Evolutionary conservation across 2,113 vertebrate genomes (phyloP).

Genomic region (Labeo catla): DNA sequence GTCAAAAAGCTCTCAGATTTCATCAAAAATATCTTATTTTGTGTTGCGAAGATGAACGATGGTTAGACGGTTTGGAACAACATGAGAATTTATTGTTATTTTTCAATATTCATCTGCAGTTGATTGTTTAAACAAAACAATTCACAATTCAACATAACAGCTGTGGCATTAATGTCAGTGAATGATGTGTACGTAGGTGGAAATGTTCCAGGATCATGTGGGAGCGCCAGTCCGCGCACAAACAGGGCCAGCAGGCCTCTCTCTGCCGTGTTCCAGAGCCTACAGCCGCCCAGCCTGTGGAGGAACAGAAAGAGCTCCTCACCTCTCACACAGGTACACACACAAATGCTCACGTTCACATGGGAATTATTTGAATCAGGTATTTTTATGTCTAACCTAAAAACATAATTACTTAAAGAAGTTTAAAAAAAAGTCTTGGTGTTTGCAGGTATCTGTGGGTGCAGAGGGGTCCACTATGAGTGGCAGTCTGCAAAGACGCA

Average conservation of each 20-base stretch:
- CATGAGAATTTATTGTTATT: neutral
- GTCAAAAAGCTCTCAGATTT: no score
- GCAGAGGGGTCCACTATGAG: slow-evolving; percentile 87
- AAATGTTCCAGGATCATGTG: slow-evolving; percentile 65
- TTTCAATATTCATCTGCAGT: neutral
- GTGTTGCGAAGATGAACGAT: no score
- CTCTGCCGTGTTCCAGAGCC: slow-evolving; percentile 92
- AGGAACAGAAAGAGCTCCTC: slow-evolving; percentile 88
- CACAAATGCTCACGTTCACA: neutral
- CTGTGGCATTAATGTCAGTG: slow-evolving; percentile 18
- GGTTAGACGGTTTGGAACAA: no score
- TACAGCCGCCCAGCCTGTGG: slow-evolving; percentile 89
- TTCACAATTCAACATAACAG: neutral
- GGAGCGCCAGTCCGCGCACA: slow-evolving; percentile 75
- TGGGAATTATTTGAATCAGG: neutral
- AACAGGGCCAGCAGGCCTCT: slow-evolving; percentile 85
- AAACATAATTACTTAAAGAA: neutral
- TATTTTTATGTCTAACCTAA: neutral
- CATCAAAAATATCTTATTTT: no score
- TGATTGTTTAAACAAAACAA: neutral
- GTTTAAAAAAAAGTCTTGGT: neutral
- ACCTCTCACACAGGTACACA: slow-evolving; percentile 84
- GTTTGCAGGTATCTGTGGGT: slow-evolving; percentile 82
- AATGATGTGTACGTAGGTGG: slow-evolving; percentile 64
- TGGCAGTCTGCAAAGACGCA: slow-evolving; percentile 87